Evolutionary conservation across 2,113 vertebrate species (phyloP), one percentile per base, ranked within the genome.

Genomic region (Gulo gulo): DNA sequence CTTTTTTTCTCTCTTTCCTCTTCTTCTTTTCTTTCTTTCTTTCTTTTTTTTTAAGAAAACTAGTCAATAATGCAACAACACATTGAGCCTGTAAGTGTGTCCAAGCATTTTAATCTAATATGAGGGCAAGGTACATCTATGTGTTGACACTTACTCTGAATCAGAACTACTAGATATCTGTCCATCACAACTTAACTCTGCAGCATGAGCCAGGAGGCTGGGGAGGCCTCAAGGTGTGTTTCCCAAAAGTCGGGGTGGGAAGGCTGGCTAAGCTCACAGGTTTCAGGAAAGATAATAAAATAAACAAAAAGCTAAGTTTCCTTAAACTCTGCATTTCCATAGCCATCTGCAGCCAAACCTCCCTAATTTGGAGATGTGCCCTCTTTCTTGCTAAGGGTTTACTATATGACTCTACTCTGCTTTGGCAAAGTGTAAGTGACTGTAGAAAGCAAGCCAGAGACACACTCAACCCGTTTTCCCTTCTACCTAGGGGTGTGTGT

Each of bases 241-340:
- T 82, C 63, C 57, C 65, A 57, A 55, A 93, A 87, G 79, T 89
- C 29, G 42, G 14, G n/a, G 45, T 31, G 78, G 26, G n/a, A 63
- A 94, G 36, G 1, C 52, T 92, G 74, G 84, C 55, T 95, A 96
- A 74, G 47, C 78, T 97, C 80, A 82, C 20, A 85, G 65, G 42
- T 65, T 92, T 96, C 61, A 92, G 90, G 26, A 81, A 71, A 96
- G 36, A 86, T 61, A 90, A 26, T 65, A 55, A 50, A 74, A 81
- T 88, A 94, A 81, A 94, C 39, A 74, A 31, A 36, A 82, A 39
- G 14, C n/a, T 55, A 57, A 29, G 11, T 88, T 96, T 80, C 88
- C 69, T 67, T 78, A 83, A 96, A 78, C 34, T 61, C 79, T 61
- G 8, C 42, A 79, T 92, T 96, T 67, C 81, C 24, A 36, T n/a